These are phyloP conservation scores for Motacilla alba DNA, from an alignment of 2,113 vertebrate genomes.

Conservation along the genomic window DNA sequence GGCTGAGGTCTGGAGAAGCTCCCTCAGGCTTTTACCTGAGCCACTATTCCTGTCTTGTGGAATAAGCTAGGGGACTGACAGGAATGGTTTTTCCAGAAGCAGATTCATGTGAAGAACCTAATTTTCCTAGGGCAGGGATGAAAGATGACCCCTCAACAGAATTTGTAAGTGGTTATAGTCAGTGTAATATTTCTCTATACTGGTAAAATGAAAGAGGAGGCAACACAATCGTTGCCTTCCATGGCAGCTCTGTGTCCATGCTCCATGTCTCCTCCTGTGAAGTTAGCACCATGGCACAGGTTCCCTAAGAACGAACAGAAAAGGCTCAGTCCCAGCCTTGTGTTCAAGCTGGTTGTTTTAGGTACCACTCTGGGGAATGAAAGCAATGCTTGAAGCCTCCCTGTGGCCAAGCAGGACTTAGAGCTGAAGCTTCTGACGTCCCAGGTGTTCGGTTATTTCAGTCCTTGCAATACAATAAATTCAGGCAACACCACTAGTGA, in stretches of 20 bases:
- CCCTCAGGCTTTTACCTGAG: background rate
- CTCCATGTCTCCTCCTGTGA: background rate
- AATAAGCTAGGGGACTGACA: background rate
- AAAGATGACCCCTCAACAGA: background rate
- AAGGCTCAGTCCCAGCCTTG: background rate
- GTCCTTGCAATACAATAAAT: background rate
- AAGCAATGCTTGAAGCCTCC: background rate
- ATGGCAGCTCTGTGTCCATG: background rate
- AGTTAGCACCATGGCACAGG: rapidly evolving
- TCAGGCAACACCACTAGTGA: background rate
- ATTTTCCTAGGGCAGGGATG: background rate
- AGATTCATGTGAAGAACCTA: background rate
- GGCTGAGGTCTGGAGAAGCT: background rate
- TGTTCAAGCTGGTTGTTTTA: background rate
- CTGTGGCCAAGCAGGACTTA: background rate
- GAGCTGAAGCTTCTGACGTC: background rate
- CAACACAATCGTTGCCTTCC: background rate
- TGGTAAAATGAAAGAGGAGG: background rate
- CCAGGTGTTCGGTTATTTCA: background rate
- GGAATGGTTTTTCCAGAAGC: background rate
- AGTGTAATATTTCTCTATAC: background rate
- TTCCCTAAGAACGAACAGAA: background rate
- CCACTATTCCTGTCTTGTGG: background rate
- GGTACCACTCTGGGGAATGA: background rate
- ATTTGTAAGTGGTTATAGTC: background rate